phyloP scores from a whole-genome alignment of 2,888 invertebrate species.

The Thysanoteuthis rhombus region DNA sequence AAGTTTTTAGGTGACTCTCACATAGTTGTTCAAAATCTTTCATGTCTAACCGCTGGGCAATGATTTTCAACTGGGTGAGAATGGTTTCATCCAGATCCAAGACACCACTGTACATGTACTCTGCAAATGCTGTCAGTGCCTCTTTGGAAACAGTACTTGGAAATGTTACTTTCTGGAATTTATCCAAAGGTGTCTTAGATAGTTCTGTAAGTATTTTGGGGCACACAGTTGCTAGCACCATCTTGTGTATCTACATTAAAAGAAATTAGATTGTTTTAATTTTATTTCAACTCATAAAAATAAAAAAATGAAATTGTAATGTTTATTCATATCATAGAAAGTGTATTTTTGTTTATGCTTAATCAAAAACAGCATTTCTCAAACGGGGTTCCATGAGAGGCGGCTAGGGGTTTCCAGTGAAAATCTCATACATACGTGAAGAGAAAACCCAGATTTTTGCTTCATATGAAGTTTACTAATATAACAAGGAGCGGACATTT shows the following conservation, averaged over 20 bases:
- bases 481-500: no score
- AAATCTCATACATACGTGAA: no score
- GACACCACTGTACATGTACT: conserved; percentile 26
- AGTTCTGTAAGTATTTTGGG: conserved; percentile 13
- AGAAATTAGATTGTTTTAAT: neutral
- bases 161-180: conserved; percentile 12
- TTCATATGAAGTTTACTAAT: no score
- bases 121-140: neutral
- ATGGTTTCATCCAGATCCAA: conserved; percentile 22
- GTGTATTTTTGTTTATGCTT: neutral
- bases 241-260: conserved; percentile 20
- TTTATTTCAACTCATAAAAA: neutral
- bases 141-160: conserved; percentile 18
- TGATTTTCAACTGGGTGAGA: conserved; percentile 13
- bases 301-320: neutral
- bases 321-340: neutral
- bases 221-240: conserved; percentile 22
- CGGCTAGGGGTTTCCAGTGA: no score
- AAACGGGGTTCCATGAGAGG: no score
- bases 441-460: no score
- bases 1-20: neutral
- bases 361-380: neutral
- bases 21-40: conserved; percentile 27
- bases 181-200: neutral
- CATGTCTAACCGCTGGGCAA: neutral